Percentiles rank a stretch among this genome's conserved stretches.
Evolutionary conservation across 2,888 invertebrate species (phyloP).

Genomic region (Helobdella robusta): DNA sequence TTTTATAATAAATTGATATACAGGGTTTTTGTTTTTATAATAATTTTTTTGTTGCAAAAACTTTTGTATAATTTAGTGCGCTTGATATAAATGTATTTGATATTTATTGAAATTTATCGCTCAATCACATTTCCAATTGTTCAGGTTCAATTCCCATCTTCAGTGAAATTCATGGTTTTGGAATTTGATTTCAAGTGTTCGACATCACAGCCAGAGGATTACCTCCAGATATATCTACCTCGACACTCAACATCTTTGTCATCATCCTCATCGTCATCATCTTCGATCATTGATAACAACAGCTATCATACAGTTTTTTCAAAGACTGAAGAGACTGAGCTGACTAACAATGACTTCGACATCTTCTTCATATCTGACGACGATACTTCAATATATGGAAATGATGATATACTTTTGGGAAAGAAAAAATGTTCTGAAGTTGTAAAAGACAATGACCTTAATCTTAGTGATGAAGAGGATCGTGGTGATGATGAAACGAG

Average conservation of each 20-base stretch:
- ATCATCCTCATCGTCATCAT: neutral
- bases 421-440: neutral
- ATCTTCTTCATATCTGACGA: no score
- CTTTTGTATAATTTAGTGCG: no score
- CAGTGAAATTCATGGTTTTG: conserved; percentile 79
- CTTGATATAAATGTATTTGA: no score
- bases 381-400: neutral
- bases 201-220: conserved; percentile 86
- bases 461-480: neutral
- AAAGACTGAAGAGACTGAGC: neutral
- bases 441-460: neutral
- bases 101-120: no score
- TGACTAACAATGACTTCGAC: neutral
- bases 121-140: no score
- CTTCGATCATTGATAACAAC: neutral
- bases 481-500: neutral
- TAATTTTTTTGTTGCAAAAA: no score
- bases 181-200: conserved; percentile 87
- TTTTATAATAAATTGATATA: no score
- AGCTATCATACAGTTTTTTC: neutral
- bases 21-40: no score
- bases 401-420: neutral
- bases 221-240: conserved; percentile 54
- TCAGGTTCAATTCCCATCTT: conserved; percentile 70
- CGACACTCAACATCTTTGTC: no score